Base-by-base conservation (phyloP, 1,140 invertebrate genomes). In the Caenorhabditis remanei region DNA sequence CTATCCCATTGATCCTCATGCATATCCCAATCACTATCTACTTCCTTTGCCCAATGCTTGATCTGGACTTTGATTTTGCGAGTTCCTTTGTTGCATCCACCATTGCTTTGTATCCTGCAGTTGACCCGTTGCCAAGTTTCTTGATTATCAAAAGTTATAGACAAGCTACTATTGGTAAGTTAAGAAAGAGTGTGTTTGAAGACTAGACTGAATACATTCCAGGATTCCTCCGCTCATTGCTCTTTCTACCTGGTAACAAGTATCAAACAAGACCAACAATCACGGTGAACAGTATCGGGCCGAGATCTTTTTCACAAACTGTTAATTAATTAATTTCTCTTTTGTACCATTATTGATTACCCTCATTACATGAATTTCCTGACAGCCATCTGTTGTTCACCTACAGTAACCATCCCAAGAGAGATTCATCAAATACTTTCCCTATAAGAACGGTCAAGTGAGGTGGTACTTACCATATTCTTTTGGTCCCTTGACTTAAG, bases 31-130 rank as follows among this genome's bases (percentile, higher is more conserved):
- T 71, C 19, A 19, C 65, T 43, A 43, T 71, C 8, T 71, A 71
- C 41, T 71, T 71, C 11, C 16, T 71, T 0, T 71, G 65, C n/a
- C 65, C 65, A n/a, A 71, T 71, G 65, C 65, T 71, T n/a, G 65
- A 71, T 24, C 41, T 71, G 65, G 65, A 71, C 46, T 71, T 71
- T 43, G 65, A 71, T 46, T 43, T 71, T 71, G 65, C 65, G 4
- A 71, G 65, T 46, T 43, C 65, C 13, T 71, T 71, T 4, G 65
- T 71, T 3, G 65, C 65, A 16, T 71, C 65, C 6, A 71, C 65
- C 9, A 71, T 71, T 21, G 24, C 65, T 2, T 46, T 71, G 41
- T 71, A 71, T n/a, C 40, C 65, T 4, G 65, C 65, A 16, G 19
- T 71, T 19, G 65, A 71, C 24, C 65, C 65, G 19, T 43, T 71